phyloP scores from a whole-genome alignment of 35 echinoderm and acorn worm species.

The Lytechinus variegatus region DNA sequence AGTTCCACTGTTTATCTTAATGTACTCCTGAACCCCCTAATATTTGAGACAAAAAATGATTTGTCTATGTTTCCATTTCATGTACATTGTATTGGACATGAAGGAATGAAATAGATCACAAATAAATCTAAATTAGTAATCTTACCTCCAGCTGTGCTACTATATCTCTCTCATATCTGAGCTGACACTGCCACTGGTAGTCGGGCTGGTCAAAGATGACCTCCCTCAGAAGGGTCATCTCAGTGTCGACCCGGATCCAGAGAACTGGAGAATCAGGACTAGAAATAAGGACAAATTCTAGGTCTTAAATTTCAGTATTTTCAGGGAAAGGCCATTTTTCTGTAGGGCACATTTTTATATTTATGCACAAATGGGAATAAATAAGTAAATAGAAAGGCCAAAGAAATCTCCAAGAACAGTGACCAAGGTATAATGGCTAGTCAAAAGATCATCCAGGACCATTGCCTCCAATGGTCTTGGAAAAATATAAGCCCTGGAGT shows the following conservation, averaged over 20 bases:
- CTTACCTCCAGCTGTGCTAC: slow-evolving; percentile 95
- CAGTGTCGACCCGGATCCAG: slow-evolving; percentile 93
- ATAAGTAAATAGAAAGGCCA: too few species aligned
- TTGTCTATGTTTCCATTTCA: not conserved
- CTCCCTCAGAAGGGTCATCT: slow-evolving; percentile 88
- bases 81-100: not conserved
- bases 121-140: not conserved
- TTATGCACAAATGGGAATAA: too few species aligned
- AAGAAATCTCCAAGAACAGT: too few species aligned
- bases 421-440: too few species aligned
- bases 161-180: slow-evolving; percentile 95
- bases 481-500: too few species aligned
- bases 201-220: slow-evolving; percentile 96
- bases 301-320: not conserved
- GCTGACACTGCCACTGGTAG: slow-evolving; percentile 97
- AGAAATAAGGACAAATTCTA: not conserved
- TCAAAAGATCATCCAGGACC: too few species aligned
- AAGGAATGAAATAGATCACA: not conserved
- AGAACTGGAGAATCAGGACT: slow-evolving; percentile 98
- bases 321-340: too few species aligned
- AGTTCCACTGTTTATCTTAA: not conserved
- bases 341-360: too few species aligned
- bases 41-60: too few species aligned
- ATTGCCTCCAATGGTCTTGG: too few species aligned
- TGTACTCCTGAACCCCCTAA: too few species aligned